Conservation (phyloP, 92 coral and sea anemone species). For the Palythoa grandis region DNA sequence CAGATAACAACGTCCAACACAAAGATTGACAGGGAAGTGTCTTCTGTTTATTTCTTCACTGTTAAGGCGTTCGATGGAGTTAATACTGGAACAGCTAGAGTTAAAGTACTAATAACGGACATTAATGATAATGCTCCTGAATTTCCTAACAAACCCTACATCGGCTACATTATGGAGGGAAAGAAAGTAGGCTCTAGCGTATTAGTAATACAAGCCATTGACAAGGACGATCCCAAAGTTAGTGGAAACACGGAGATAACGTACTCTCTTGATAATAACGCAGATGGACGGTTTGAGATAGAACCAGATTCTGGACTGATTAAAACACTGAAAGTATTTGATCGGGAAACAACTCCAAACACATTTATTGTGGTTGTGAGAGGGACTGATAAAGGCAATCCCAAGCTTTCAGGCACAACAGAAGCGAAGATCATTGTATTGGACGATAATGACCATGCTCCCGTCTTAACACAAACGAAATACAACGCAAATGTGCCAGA, state of each 20-base stretch:
- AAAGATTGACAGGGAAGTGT: slow-evolving; percentile 68
- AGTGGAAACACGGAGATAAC: slow-evolving; percentile 72
- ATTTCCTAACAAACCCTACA: slow-evolving; percentile 81
- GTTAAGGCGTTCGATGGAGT: slow-evolving; percentile 80
- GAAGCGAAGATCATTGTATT: slow-evolving; percentile 75
- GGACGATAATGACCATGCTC: slow-evolving; percentile 75
- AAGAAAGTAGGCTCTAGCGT: slow-evolving; percentile 72
- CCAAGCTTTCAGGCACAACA: slow-evolving; percentile 63
- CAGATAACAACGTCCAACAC: slow-evolving; percentile 70
- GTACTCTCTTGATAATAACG: slow-evolving; percentile 69
- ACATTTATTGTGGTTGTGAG: slow-evolving; percentile 68
- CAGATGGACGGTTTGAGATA: slow-evolving; percentile 68
- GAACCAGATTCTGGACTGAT: slow-evolving; percentile 70
- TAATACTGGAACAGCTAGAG: slow-evolving; percentile 65
- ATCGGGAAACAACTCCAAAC: slow-evolving; percentile 66
- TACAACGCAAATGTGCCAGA: slow-evolving; percentile 84
- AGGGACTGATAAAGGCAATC: slow-evolving; percentile 81
- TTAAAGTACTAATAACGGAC: slow-evolving; percentile 68
- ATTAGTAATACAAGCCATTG: slow-evolving; percentile 84
- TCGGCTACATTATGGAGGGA: slow-evolving; percentile 78
- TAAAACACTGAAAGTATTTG: slow-evolving; percentile 54
- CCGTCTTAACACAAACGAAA: slow-evolving; percentile 57
- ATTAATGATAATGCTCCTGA: slow-evolving; percentile 77
- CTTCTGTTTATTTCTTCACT: slow-evolving; percentile 64
- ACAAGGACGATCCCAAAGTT: slow-evolving; percentile 67